phyloP scores from a whole-genome alignment of 35 echinoderm and acorn worm species.

The Heliocidaris tuberculata region DNA sequence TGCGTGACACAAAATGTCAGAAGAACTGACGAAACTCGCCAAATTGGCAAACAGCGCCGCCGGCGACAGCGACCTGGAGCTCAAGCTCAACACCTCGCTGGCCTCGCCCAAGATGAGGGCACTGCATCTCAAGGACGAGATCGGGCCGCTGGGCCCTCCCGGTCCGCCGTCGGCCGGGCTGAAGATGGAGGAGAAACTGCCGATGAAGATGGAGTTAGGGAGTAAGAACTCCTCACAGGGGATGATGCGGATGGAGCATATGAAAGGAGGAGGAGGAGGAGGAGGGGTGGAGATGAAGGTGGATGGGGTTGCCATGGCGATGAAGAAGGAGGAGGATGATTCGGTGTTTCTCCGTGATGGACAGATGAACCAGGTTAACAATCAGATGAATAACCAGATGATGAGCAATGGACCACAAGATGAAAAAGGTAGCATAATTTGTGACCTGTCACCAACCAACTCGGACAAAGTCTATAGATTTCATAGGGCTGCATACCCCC shows the following conservation, averaged over 20 bases:
- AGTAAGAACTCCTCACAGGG: conserved; percentile 24
- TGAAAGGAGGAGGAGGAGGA: conserved; percentile 30
- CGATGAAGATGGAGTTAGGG: conserved; percentile 60
- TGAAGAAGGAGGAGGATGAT: conserved; percentile 60
- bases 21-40: conserved; percentile 89
- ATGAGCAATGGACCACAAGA: conserved; percentile 38
- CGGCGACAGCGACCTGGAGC: conserved; percentile 60
- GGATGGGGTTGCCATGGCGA: background rate
- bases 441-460: too few relatives aligned
- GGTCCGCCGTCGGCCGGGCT: conserved; percentile 14
- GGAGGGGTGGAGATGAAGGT: background rate
- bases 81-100: conserved; percentile 61
- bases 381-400: conserved; percentile 47
- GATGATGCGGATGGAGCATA: conserved; percentile 8
- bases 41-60: conserved; percentile 89
- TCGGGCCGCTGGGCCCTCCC: conserved; percentile 15
- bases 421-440: background rate
- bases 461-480: too few relatives aligned
- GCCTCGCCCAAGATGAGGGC: conserved; percentile 42
- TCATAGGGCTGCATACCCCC: too few relatives aligned
- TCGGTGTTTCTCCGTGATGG: conserved; percentile 9
- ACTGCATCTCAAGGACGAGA: conserved; percentile 43
- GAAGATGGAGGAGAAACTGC: conserved; percentile 53
- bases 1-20: conserved; percentile 64
- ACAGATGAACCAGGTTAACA: conserved; percentile 29